Percentiles rank a stretch among this genome's conserved stretches.
These are phyloP conservation scores for Labeo calbasu DNA, from an alignment of 2,797 vertebrate genomes.

Conservation along the genomic window DNA sequence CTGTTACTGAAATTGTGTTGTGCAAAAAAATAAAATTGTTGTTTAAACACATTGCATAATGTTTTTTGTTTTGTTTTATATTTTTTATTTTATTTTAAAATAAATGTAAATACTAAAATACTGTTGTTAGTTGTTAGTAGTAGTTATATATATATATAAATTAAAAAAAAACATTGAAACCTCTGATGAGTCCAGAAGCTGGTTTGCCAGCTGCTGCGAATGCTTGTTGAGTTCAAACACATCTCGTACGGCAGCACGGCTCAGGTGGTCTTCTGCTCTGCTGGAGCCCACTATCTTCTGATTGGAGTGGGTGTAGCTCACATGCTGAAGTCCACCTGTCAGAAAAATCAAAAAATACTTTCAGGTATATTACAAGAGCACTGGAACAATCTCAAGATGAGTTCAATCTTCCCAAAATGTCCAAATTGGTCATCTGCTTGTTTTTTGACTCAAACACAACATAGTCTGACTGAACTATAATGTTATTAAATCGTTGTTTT, in stretches of 20 bases:
- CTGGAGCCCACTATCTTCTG: slow-evolving; percentile 93
- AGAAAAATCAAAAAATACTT: background rate
- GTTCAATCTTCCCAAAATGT: background rate
- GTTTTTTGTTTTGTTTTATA: too few relatives aligned
- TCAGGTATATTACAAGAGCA: background rate
- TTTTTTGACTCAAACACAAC: background rate
- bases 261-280: slow-evolving; percentile 91
- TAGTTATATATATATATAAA: too few relatives aligned
- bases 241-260: slow-evolving; percentile 84
- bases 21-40: too few relatives aligned
- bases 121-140: too few relatives aligned
- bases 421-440: background rate
- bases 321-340: slow-evolving; percentile 85
- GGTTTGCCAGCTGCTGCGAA: slow-evolving; percentile 92
- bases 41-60: too few relatives aligned
- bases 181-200: slow-evolving; percentile 77
- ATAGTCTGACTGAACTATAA: background rate
- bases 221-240: slow-evolving; percentile 89
- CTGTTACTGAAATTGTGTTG: too few relatives aligned
- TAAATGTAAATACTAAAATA: background rate
- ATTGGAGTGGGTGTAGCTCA: slow-evolving; percentile 92
- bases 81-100: too few relatives aligned
- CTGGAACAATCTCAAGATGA: background rate
- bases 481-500: background rate
- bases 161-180: slow-evolving; percentile 68